These are phyloP conservation scores for Tenthredo notha DNA, from an alignment of 2,888 invertebrate genomes.

Conservation along the genomic window DNA sequence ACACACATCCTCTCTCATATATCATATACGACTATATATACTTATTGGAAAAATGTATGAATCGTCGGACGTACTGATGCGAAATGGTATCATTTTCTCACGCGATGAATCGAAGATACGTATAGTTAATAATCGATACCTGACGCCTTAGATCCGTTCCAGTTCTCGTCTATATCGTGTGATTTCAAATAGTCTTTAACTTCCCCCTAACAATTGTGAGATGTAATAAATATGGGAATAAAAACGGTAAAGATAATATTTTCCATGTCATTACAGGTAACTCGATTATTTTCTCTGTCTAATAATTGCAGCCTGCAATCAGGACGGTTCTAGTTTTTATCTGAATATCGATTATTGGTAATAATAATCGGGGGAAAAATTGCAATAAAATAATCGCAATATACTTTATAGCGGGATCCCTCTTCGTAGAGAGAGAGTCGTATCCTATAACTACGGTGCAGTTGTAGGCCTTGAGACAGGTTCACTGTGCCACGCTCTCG, in stretches of 20 bases:
- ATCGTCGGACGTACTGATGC: not conserved
- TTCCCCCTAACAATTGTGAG: not conserved
- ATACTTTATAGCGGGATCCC: not conserved
- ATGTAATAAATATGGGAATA: not conserved
- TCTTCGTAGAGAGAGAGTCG: not conserved
- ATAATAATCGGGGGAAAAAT: not conserved
- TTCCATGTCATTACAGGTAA: not conserved
- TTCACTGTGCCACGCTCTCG: slow-evolving; percentile 33
- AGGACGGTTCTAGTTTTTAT: not conserved
- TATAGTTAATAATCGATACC: slow-evolving; percentile 1
- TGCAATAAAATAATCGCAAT: not conserved
- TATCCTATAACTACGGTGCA: not conserved
- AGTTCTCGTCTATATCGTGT: not conserved
- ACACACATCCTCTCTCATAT: not conserved
- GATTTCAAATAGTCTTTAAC: not conserved
- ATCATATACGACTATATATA: not conserved
- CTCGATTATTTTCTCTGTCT: not conserved
- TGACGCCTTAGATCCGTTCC: slow-evolving; percentile 31
- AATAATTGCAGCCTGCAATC: not conserved
- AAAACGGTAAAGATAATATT: not conserved
- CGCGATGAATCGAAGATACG: slow-evolving; percentile 5
- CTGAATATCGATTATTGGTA: not conserved
- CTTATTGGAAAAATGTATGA: slow-evolving; percentile 16
- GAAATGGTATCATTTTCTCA: slow-evolving; percentile 28
- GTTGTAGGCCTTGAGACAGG: slow-evolving; percentile 33